Conservation (phyloP, 2,113 vertebrate genomes). For the Ginglymostoma cirratum region DNA sequence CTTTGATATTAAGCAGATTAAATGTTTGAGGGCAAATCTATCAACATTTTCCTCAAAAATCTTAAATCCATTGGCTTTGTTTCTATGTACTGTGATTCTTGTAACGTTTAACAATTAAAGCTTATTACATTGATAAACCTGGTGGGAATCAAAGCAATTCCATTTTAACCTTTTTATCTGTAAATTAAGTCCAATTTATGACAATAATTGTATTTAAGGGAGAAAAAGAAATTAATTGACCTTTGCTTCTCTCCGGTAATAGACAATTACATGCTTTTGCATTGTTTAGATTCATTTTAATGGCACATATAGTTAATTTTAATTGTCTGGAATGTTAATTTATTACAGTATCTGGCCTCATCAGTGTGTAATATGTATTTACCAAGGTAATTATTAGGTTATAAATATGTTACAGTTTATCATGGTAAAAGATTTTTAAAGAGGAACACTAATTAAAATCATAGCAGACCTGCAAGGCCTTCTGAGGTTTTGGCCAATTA, state of each 20-base stretch:
- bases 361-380: background rate
- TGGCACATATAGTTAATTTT: constrained; percentile 30
- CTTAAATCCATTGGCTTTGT: background rate
- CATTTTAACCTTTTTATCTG: constrained; percentile 15
- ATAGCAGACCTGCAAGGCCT: background rate
- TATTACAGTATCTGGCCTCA: background rate
- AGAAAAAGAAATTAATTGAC: constrained; percentile 36
- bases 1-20: background rate
- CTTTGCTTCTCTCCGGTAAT: constrained; percentile 22
- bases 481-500: constrained; percentile 26
- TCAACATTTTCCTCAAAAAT: background rate
- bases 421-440: constrained; percentile 31
- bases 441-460: constrained; percentile 30
- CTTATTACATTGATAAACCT: constrained; percentile 17
- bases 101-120: background rate
- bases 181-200: constrained; percentile 20
- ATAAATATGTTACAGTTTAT: constrained; percentile 35
- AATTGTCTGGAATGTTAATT: constrained; percentile 35
- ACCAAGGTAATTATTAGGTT: constrained; percentile 27
- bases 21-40: background rate
- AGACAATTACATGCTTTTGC: constrained; percentile 20
- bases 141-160: constrained; percentile 22
- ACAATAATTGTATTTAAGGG: constrained; percentile 24
- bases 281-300: constrained; percentile 33
- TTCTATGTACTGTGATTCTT: background rate